Percentiles rank a stretch among this genome's conserved stretches.
These are phyloP conservation scores for Pristionchus mayeri DNA, from an alignment of 2,888 invertebrate genomes.

Conservation along the genomic window DNA sequence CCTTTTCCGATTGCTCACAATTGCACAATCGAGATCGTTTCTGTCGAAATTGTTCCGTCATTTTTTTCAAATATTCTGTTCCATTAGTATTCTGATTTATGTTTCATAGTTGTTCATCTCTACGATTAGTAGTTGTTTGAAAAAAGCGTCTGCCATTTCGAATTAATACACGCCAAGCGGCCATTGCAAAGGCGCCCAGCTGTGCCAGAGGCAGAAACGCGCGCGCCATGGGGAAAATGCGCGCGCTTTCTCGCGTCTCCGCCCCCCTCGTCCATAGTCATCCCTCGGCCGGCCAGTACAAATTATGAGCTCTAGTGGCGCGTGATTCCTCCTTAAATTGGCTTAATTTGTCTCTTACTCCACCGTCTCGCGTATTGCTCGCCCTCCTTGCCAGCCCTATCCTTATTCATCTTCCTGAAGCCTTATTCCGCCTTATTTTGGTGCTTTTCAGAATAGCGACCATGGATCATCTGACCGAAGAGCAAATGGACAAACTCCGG, in stretches of 20 bases:
- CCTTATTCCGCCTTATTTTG: not conserved
- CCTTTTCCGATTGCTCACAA: too few relatives aligned
- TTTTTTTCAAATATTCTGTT: not conserved
- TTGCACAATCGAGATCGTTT: not conserved
- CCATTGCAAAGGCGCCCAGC: too few relatives aligned
- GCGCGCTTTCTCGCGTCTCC: not conserved
- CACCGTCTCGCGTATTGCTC: too few relatives aligned
- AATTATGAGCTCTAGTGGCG: not conserved
- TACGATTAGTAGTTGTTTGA: too few relatives aligned
- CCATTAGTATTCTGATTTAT: too few relatives aligned
- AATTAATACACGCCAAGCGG: too few relatives aligned
- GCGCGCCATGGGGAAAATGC: too few relatives aligned
- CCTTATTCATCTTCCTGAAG: too few relatives aligned
- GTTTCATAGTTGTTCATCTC: too few relatives aligned
- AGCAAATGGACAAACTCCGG: conserved; percentile 56
- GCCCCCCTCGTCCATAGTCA: not conserved
- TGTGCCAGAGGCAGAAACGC: not conserved
- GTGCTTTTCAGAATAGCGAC: not conserved
- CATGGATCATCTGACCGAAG: conserved; percentile 42
- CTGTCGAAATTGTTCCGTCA: not conserved
- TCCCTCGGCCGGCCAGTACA: not conserved
- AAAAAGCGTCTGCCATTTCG: too few relatives aligned
- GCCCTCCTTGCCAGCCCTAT: too few relatives aligned
- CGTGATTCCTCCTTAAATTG: not conserved
- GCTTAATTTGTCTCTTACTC: not conserved